Percentiles rank a stretch among this genome's conserved stretches.
phyloP scores from a whole-genome alignment of 1,140 invertebrate genomes.

The Choristoneura fumiferana region DNA sequence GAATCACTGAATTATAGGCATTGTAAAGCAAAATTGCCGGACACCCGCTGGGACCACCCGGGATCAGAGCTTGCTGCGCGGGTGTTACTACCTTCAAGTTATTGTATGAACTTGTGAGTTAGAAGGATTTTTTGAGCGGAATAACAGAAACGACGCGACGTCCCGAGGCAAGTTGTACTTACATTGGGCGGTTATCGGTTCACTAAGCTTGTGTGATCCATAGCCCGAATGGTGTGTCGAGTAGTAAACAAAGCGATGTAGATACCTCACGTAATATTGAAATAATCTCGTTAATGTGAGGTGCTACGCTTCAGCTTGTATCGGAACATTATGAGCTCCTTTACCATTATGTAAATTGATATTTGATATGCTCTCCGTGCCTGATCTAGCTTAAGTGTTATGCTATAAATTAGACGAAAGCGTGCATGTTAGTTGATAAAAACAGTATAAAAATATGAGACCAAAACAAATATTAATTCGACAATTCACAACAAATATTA shows the following conservation, averaged over 20 bases:
- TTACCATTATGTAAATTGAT: conserved; percentile 55
- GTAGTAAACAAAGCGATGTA: conserved; percentile 31
- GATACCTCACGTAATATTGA: conserved; percentile 49
- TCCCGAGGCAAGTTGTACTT: too few species aligned
- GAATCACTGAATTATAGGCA: conserved; percentile 70
- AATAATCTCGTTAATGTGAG: conserved; percentile 46
- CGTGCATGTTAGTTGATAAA: too few species aligned
- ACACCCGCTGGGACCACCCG: conserved; percentile 70
- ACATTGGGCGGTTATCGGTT: not conserved
- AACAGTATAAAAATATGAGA: too few species aligned
- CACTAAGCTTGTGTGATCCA: not conserved
- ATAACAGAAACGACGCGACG: too few species aligned
- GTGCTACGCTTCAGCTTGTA: conserved; percentile 34
- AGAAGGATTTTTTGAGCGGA: too few species aligned
- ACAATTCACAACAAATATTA: too few species aligned
- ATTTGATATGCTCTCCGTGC: conserved; percentile 50
- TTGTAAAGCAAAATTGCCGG: conserved; percentile 48
- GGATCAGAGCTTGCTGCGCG: conserved; percentile 21
- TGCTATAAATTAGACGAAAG: not conserved
- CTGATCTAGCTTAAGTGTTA: conserved; percentile 23
- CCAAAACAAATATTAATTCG: too few species aligned
- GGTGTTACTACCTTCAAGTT: conserved; percentile 19
- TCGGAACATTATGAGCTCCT: conserved; percentile 44
- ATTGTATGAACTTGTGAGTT: not conserved
- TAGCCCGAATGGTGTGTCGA: conserved; percentile 10